Conservation (phyloP, 2,113 vertebrate species). For the Pycnonotus jocosus region DNA sequence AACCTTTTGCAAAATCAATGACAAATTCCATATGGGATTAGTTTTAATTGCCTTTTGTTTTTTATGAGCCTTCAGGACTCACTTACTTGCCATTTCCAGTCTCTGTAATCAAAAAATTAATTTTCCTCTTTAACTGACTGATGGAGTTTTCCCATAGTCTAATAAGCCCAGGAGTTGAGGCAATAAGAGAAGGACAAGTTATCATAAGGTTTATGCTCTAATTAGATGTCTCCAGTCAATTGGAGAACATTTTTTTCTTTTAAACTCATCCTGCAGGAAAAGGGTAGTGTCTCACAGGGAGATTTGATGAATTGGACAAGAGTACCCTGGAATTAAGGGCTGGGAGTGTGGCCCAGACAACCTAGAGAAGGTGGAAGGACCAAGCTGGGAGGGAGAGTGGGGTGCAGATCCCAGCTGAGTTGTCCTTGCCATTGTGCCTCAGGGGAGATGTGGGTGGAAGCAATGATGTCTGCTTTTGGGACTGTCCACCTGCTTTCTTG, state of each 20-base stretch:
- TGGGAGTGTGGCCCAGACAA: neutral
- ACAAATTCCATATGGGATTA: neutral
- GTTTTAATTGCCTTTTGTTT: slow-evolving; percentile 40
- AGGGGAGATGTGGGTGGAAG: neutral
- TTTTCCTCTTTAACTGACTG: neutral
- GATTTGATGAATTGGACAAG: neutral
- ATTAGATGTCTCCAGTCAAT: neutral
- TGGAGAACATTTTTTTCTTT: neutral
- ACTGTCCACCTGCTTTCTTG: neutral
- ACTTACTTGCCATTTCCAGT: neutral
- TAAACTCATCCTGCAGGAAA: neutral
- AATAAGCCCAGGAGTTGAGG: neutral
- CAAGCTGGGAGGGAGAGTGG: neutral
- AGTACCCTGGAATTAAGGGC: neutral
- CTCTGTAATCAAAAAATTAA: slow-evolving; percentile 11
- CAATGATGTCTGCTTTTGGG: neutral
- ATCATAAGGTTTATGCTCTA: neutral
- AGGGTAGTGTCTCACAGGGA: neutral
- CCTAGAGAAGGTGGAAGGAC: neutral
- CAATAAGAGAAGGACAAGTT: neutral
- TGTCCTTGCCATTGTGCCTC: neutral
- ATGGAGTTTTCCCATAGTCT: neutral
- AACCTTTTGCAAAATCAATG: neutral
- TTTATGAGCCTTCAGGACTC: slow-evolving; percentile 39
- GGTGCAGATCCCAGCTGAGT: neutral